Evolutionary conservation across 2,113 vertebrate genomes (phyloP), one percentile per base, ranked within the genome.

Genomic region (Platycercus adscitus): DNA sequence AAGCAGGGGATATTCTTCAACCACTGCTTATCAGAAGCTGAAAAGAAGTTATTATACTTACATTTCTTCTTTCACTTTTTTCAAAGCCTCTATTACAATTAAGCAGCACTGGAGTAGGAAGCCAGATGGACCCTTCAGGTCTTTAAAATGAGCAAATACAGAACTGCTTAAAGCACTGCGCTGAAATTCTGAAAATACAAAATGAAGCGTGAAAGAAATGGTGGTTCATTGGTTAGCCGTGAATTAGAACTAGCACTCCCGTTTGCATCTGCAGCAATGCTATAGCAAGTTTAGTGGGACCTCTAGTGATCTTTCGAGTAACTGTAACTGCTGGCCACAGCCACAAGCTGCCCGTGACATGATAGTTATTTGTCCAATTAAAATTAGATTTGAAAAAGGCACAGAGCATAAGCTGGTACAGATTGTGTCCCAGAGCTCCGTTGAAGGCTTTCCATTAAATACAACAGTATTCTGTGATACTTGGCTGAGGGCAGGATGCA

Each of bases 271-370:
- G 1, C 19, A 33, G 68, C 29, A 25, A 6, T 0, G 16, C 28
- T 43, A 7, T 24, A 55, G 50, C 39, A 24, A 64, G 87, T 37
- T 84, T 71, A 90, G 94, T 49, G 94, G 68, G 96, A 88, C 96
- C 91, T 94, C 95, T 95, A 96, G 94, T 75, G 94, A 73, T 76
- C 44, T 52, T 58, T 15, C 1, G 11, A 5, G 88, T 41, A 88
- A 89, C 53, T 88, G 83, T 46, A 81, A 47, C 68, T 58, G 75
- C 81, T 0, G 2, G 35, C 10, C 46, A 20, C 50, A 52, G 55
- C 3, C 41, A 15, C 41, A 35, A 20, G 8, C 66, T 58, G 41
- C 7, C 50, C 3, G 1, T 3, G 35, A 35, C 3, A 20, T 2
- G 9, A 25, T 5, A 9, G 11, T 3, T 55, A n/a, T 53, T 50